Evolutionary conservation across 2,888 invertebrate species (phyloP).

Genomic region (Metellina segmentata): DNA sequence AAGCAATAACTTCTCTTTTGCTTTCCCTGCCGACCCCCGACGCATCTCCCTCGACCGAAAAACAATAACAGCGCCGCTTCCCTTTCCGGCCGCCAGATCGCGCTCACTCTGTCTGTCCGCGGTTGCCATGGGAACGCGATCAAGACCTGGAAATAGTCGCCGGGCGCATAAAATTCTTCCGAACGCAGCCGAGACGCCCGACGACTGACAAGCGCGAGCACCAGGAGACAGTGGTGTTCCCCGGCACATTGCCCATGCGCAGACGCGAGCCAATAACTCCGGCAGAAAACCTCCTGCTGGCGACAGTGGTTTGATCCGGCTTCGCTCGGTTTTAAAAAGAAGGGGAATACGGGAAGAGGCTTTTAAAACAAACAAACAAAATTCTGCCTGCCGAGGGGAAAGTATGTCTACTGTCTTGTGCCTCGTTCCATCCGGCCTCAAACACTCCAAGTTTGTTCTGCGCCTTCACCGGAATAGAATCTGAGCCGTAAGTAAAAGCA

Average conservation of each 20-base stretch:
- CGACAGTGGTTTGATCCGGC: slow-evolving; percentile 13
- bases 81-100: background rate
- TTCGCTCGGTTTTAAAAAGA: background rate
- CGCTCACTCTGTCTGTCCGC: background rate
- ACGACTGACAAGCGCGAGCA: background rate
- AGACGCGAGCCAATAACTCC: background rate
- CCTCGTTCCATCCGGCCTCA: background rate
- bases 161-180: slow-evolving; percentile 7
- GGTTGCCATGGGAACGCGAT: slow-evolving; percentile 22
- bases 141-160: slow-evolving; percentile 14
- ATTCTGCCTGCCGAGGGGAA: background rate
- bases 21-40: background rate
- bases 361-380: slow-evolving; percentile 21
- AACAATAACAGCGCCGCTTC: background rate
- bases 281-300: background rate
- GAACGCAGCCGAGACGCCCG: background rate
- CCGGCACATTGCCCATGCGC: background rate
- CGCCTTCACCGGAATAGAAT: slow-evolving; percentile 2
- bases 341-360: background rate
- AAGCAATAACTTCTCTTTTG: background rate
- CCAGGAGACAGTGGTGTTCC: slow-evolving; percentile 18
- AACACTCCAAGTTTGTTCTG: slow-evolving; percentile 13
- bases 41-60: background rate
- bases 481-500: slow-evolving; percentile 1
- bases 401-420: slow-evolving; percentile 15